phyloP scores from a whole-genome alignment of 2,888 invertebrate genomes.

The Mythimna vitellina region DNA sequence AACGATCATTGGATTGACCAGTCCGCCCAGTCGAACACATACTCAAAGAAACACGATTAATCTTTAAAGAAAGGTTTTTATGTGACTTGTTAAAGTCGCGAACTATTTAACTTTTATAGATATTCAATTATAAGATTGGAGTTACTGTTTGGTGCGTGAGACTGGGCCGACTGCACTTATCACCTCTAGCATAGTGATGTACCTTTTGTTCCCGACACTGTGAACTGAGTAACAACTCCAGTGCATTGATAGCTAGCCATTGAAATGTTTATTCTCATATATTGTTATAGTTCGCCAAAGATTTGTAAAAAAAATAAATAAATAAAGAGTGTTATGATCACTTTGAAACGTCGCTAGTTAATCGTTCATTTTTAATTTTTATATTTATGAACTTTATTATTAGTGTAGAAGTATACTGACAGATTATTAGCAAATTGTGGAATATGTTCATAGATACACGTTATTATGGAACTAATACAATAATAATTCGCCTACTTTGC shows the following conservation, averaged over 20 bases:
- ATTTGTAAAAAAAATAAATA: constrained; percentile 82
- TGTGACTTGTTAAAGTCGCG: constrained; percentile 46
- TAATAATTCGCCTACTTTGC: constrained; percentile 89
- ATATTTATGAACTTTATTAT: constrained; percentile 63
- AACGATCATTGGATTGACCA: constrained; percentile 45
- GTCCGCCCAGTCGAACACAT: constrained; percentile 47
- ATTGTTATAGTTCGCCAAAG: constrained; percentile 89
- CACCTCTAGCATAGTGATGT: constrained; percentile 36
- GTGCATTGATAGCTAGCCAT: constrained; percentile 70
- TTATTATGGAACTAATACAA: constrained; percentile 86
- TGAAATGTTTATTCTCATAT: constrained; percentile 80
- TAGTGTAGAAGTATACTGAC: constrained; percentile 65
- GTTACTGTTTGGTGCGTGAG: constrained; percentile 43
- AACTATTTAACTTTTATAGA: constrained; percentile 59
- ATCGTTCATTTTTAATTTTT: constrained; percentile 78
- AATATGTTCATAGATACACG: constrained; percentile 79
- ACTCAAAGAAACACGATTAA: constrained; percentile 28
- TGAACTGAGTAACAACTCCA: constrained; percentile 58
- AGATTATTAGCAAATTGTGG: constrained; percentile 66
- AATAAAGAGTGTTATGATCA: constrained; percentile 84
- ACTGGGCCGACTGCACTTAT: constrained; percentile 38
- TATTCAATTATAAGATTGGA: constrained; percentile 48
- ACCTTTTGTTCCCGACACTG: constrained; percentile 56
- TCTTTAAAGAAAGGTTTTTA: constrained; percentile 42
- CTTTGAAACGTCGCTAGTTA: constrained; percentile 84